Evolutionary conservation across 2,888 invertebrate species (phyloP), one percentile per base, ranked within the genome.

Genomic region (Diplolepis rosae): DNA sequence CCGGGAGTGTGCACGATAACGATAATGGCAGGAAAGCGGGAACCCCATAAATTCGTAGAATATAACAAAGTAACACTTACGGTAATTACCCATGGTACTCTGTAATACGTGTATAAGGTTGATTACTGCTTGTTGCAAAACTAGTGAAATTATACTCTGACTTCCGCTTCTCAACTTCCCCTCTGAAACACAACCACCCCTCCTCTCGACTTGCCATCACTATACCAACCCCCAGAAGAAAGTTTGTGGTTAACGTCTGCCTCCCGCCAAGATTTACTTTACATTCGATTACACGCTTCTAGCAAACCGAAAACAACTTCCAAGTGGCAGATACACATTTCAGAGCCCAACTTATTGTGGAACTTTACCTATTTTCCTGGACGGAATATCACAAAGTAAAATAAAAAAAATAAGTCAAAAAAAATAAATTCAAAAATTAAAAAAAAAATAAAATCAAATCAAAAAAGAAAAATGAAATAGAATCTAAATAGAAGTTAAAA

Each of bases 11-110:
- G 61, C 39, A 27, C 61, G n/a, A 35, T 61, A 39, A 39, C 39
- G 61, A 61, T 61, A 61, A 61, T 35, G 61, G 35, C 56, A 56
- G 48, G 18, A 32, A 56, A 32, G 32, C 22, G 22, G 35, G n/a
- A n/a, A 24, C 7, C 61, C n/a, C 39, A 61, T 61, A 61, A 39
- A 61, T 39, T 61, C 7, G 39, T 35, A 35, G 18, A 39, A 61
- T 35, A 39, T 61, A 61, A 61, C 61, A 61, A 61, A 61, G 61
- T 61, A 61, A 61, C 61, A 39, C 35, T 61, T 39, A 61, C 24
- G 61, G 24, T 61, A 61, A 61, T 61, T 61, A 61, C 61, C 61
- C 61, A 32, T 3, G n/a, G 35, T 61, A 39, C 24, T 24, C 61
- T 39, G 35, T 61, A 61, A 61, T 61, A 61, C 61, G 18, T 22